Evolutionary conservation across 2,113 vertebrate species (phyloP).

Genomic region (Nematolebias whitei): DNA sequence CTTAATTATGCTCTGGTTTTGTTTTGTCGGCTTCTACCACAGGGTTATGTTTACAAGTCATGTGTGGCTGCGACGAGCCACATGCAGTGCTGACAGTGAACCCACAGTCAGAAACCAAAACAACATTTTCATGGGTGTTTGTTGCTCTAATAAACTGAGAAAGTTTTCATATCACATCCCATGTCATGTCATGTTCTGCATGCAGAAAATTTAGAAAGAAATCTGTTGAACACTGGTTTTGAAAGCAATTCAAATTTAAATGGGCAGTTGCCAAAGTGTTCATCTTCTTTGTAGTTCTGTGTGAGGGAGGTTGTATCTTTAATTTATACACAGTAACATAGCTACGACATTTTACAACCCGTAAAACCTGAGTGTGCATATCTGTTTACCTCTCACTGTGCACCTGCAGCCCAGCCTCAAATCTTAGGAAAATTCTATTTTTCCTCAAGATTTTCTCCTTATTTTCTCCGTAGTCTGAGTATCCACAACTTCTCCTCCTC

Average conservation of each 20-base stretch:
- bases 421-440: no score
- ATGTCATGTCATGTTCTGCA: conserved; percentile 1
- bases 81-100: conserved; percentile 29
- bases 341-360: no score
- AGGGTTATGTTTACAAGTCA: conserved; percentile 36
- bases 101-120: conserved; percentile 9
- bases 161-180: background rate
- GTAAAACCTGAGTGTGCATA: no score
- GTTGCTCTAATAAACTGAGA: conserved; percentile 14
- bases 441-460: no score
- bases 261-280: no score
- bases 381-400: no score
- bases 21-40: conserved; percentile 5
- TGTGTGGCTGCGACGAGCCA: conserved; percentile 38
- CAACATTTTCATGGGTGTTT: conserved; percentile 39
- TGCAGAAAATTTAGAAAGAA: background rate
- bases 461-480: no score
- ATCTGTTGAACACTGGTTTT: background rate
- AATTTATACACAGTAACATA: no score
- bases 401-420: no score
- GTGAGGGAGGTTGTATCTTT: no score
- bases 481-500: no score
- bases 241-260: background rate
- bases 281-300: no score
- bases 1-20: conserved; percentile 29